Percentiles rank a stretch among this genome's conserved stretches.
These are phyloP conservation scores for Myripristis jacobus DNA, from an alignment of 2,797 vertebrate species.

Conservation along the genomic window DNA sequence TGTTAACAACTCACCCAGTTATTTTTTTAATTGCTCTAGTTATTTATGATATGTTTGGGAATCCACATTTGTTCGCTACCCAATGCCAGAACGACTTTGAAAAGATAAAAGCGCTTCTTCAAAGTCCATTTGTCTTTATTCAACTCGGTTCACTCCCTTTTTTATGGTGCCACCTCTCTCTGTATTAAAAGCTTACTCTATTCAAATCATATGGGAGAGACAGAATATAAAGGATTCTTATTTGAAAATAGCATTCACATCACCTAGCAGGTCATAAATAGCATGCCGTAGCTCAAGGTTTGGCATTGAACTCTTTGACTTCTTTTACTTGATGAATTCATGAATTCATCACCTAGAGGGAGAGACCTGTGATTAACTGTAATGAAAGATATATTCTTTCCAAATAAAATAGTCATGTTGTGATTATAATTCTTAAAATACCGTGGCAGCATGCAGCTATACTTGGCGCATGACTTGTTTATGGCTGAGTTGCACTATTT, in stretches of 20 bases:
- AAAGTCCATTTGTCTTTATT: slow-evolving; percentile 60
- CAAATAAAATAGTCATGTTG: no score
- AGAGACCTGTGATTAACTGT: no score
- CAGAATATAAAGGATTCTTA: no score
- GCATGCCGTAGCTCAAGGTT: neutral
- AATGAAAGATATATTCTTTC: no score
- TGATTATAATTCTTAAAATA: no score
- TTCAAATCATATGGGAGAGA: slow-evolving; percentile 11
- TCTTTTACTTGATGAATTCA: no score
- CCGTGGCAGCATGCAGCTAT: no score
- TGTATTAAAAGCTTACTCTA: slow-evolving; percentile 17
- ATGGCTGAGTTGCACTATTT: no score
- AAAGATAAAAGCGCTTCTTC: slow-evolving; percentile 64
- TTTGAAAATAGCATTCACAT: no score
- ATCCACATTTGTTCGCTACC: slow-evolving; percentile 60
- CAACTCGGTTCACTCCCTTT: slow-evolving; percentile 46
- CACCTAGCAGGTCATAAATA: slow-evolving; percentile 5
- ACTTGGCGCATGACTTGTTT: no score
- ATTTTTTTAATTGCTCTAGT: slow-evolving; percentile 41
- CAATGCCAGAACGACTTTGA: slow-evolving; percentile 54
- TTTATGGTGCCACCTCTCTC: slow-evolving; percentile 32
- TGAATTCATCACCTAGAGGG: no score
- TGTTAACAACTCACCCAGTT: slow-evolving; percentile 48
- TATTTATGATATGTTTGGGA: slow-evolving; percentile 62
- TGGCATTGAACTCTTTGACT: no score